phyloP scores from a whole-genome alignment of 2,888 invertebrate genomes.

The Chirona hameri region DNA sequence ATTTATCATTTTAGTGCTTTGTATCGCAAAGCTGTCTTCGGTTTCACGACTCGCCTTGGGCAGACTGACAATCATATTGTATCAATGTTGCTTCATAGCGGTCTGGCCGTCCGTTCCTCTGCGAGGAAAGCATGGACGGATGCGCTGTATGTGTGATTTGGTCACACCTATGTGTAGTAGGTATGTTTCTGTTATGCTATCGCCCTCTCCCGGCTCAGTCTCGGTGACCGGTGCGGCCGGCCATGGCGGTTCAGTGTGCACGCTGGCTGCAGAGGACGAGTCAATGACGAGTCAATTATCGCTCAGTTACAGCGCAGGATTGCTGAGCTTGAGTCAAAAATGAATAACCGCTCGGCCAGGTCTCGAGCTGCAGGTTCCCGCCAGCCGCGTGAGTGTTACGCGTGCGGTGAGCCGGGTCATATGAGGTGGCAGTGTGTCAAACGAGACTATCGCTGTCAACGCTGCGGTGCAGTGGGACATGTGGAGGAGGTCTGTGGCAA shows the following conservation, averaged over 20 bases:
- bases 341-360: not conserved
- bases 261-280: not conserved
- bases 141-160: too few species aligned
- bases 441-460: not conserved
- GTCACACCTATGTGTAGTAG: too few species aligned
- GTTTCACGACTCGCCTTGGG: too few species aligned
- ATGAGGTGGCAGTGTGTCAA: not conserved
- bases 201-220: too few species aligned
- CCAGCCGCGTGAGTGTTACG: not conserved
- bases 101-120: too few species aligned
- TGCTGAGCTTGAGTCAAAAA: not conserved
- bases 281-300: not conserved
- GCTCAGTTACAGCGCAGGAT: not conserved
- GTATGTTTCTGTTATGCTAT: too few species aligned
- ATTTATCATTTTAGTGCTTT: too few species aligned
- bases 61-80: too few species aligned
- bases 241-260: not conserved
- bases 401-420: not conserved
- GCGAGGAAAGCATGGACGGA: too few species aligned
- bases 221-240: too few species aligned
- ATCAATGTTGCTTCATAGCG: too few species aligned
- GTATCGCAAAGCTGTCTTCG: too few species aligned
- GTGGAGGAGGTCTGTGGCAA: not conserved
- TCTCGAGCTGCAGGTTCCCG: not conserved
- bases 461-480: not conserved